Evolutionary conservation across 2,888 invertebrate genomes (phyloP).

Genomic region (Shargacucullia verbasci): DNA sequence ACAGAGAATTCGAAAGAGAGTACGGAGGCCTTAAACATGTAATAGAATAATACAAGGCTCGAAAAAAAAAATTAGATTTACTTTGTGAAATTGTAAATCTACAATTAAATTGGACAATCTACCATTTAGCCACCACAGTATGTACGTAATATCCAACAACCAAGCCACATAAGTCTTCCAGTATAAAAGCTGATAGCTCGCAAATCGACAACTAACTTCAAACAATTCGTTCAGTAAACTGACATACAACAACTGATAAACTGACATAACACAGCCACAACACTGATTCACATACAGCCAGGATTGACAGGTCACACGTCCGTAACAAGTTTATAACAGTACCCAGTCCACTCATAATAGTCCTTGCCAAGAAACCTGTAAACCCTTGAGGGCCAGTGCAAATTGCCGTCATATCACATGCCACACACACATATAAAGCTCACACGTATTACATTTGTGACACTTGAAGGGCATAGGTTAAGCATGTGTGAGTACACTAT

Average conservation of each 20-base stretch:
- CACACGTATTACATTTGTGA: constrained; percentile 16
- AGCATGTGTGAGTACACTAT: neutral
- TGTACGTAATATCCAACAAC: too few species aligned
- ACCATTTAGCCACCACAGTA: too few species aligned
- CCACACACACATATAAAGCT: constrained; percentile 1
- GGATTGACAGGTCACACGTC: constrained; percentile 28
- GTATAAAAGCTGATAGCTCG: too few species aligned
- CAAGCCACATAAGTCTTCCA: too few species aligned
- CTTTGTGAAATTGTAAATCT: too few species aligned
- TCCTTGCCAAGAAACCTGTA: constrained; percentile 27
- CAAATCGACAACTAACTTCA: too few species aligned
- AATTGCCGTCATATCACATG: constrained; percentile 30
- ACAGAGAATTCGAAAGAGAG: too few species aligned
- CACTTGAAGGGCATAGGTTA: constrained; percentile 30
- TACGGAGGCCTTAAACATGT: too few species aligned
- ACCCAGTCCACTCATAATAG: constrained; percentile 23
- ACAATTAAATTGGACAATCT: too few species aligned
- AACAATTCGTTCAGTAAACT: too few species aligned
- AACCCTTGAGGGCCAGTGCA: constrained; percentile 14
- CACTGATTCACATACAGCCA: constrained; percentile 23
- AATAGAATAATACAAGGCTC: too few species aligned
- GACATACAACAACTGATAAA: neutral
- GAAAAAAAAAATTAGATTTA: too few species aligned
- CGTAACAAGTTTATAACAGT: constrained; percentile 30
- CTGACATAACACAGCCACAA: constrained; percentile 13